Evolutionary conservation across 2,888 invertebrate species (phyloP).

Genomic region (Antheraea yamamai): DNA sequence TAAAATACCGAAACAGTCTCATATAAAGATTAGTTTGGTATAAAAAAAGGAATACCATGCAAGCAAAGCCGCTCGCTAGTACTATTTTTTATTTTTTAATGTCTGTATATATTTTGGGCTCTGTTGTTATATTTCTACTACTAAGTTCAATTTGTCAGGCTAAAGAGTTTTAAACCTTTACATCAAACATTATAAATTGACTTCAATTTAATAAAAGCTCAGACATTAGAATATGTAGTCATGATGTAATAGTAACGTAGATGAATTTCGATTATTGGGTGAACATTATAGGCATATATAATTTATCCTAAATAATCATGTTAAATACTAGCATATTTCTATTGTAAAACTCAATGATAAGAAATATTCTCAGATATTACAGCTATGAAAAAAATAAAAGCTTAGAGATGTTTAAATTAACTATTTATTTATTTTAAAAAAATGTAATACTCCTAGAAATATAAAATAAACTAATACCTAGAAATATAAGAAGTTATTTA

Average conservation of each 20-base stretch:
- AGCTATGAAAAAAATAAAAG: neutral
- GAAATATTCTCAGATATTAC: neutral
- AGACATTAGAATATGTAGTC: no score
- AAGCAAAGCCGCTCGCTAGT: neutral
- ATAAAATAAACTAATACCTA: neutral
- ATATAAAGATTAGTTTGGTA: neutral
- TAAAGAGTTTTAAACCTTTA: neutral
- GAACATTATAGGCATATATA: neutral
- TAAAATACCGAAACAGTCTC: neutral
- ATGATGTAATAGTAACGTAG: neutral
- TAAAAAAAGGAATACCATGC: neutral
- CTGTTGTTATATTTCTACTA: neutral
- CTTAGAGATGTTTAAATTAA: neutral
- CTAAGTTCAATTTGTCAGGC: neutral
- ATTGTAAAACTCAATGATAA: neutral
- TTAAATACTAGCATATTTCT: neutral
- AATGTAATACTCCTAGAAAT: neutral
- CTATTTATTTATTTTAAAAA: constrained; percentile 3
- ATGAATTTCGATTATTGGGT: neutral
- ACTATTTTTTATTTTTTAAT: no score
- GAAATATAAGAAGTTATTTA: neutral
- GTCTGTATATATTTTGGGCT: neutral
- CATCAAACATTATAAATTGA: neutral
- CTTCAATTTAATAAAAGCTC: neutral
- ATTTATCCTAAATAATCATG: neutral